Base-by-base conservation (phyloP, 2,113 vertebrate species). In the Podarcis raffonei region DNA sequence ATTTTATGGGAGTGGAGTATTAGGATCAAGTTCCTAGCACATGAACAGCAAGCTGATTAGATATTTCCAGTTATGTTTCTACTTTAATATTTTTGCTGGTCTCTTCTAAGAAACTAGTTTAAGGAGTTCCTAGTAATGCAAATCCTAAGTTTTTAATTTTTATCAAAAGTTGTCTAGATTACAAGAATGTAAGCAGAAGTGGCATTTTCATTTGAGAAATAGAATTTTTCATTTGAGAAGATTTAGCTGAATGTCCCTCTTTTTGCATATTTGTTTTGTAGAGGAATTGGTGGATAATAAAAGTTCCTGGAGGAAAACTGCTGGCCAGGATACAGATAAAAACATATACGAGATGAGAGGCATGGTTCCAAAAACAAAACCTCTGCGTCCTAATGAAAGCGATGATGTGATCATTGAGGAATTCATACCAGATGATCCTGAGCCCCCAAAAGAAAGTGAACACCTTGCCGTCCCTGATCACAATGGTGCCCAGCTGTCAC, bases 261-360 rank as follows among this genome's bases (percentile, higher is more conserved):
- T 62, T 81, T 84, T 91, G 27, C 42, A 27, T 68, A 9, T 85
- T 32, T 85, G 57, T 85, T 81, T 89, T 82, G 27, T n/a, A 84
- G 84, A 87, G 80, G 69, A 85, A 87, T 88, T 93, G n/a, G 53
- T 62, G 80, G 85, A 32, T 30, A 48, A 59, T 59, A 86, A 90
- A 82, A 72, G 37, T 69, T 32, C 91, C 42, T 84, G 74, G 35
- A 90, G 59, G 39, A 90, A 81, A 90, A n/a, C 30, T 57, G 30
- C n/a, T 65, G 76, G 25, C 59, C 69, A 83, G 76, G 83, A 57
- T 3, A 9, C 4, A 87, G 13, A 35, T 3, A 90, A 48, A 72
- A 76, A 82, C 0, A 0, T 92, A n/a, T 39, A 87, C 5, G n/a
- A 83, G 27, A 80, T 90, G 89, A 90, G 62, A 88, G 65, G 48